Conservation (phyloP, 2,113 vertebrate genomes). For the Egretta garzetta region DNA sequence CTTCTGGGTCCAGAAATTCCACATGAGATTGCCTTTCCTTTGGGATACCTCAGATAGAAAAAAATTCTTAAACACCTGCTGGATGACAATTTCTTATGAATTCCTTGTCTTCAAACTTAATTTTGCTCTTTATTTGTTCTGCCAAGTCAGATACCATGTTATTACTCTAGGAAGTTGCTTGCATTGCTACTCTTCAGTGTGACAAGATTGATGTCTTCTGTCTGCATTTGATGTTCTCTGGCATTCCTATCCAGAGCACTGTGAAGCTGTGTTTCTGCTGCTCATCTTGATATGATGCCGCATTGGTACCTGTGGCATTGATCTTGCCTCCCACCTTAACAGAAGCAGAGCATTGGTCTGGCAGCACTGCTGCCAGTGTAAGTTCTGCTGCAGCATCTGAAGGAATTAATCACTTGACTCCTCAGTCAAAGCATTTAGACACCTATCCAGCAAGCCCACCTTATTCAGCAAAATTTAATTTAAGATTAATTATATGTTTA, state of each 20-base stretch:
- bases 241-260: background rate
- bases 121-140: background rate
- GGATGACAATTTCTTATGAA: background rate
- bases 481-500: background rate
- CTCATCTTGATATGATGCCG: background rate
- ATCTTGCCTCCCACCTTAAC: background rate
- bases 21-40: background rate
- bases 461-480: background rate
- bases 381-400: background rate
- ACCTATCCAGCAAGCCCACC: background rate
- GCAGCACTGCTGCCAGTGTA: background rate
- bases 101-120: background rate
- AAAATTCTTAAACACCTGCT: background rate
- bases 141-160: background rate
- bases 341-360: background rate
- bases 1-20: background rate
- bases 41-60: background rate
- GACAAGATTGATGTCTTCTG: background rate
- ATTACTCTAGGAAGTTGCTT: background rate
- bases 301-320: background rate
- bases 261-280: background rate
- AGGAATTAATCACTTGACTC: background rate
- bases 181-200: background rate
- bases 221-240: background rate
- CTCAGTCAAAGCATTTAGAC: background rate